These are phyloP conservation scores for Ctena decussata DNA, from an alignment of 2,888 invertebrate genomes.

Conservation along the genomic window DNA sequence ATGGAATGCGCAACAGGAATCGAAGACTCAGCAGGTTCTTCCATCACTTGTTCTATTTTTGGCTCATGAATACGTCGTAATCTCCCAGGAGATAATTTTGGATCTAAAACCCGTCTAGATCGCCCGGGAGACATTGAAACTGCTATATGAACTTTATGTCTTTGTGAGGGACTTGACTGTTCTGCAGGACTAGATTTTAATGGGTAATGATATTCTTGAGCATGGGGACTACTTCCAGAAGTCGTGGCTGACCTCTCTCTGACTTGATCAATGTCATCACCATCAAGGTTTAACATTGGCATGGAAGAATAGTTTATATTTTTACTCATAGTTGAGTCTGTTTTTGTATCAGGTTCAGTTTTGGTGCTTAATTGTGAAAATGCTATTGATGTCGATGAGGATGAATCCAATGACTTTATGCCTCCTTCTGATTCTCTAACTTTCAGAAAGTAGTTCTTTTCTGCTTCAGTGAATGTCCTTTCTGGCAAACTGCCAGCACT, in stretches of 20 bases:
- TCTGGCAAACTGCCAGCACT: slow-evolving; percentile 60
- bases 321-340: slow-evolving; percentile 74
- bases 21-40: slow-evolving; percentile 59
- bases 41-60: slow-evolving; percentile 52
- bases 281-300: slow-evolving; percentile 74
- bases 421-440: slow-evolving; percentile 55
- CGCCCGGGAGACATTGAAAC: slow-evolving; percentile 67
- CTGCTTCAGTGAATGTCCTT: slow-evolving; percentile 65
- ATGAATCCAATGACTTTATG: slow-evolving; percentile 58
- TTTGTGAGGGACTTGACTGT: slow-evolving; percentile 57
- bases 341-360: slow-evolving; percentile 54
- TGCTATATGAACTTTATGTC: slow-evolving; percentile 68
- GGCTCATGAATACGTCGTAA: slow-evolving; percentile 51
- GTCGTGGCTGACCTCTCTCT: slow-evolving; percentile 72
- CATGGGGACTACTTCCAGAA: slow-evolving; percentile 36
- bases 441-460: slow-evolving; percentile 37
- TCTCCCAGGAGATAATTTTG: slow-evolving; percentile 56
- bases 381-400: slow-evolving; percentile 69
- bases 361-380: slow-evolving; percentile 59
- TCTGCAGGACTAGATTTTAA: slow-evolving; percentile 32
- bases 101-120: slow-evolving; percentile 56
- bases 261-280: slow-evolving; percentile 60
- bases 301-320: slow-evolving; percentile 75
- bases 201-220: slow-evolving; percentile 17
- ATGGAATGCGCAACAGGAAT: slow-evolving; percentile 56